Evolutionary conservation across 92 coral and sea anemone genomes (phyloP).

Genomic region (Pocillopora meandrina): DNA sequence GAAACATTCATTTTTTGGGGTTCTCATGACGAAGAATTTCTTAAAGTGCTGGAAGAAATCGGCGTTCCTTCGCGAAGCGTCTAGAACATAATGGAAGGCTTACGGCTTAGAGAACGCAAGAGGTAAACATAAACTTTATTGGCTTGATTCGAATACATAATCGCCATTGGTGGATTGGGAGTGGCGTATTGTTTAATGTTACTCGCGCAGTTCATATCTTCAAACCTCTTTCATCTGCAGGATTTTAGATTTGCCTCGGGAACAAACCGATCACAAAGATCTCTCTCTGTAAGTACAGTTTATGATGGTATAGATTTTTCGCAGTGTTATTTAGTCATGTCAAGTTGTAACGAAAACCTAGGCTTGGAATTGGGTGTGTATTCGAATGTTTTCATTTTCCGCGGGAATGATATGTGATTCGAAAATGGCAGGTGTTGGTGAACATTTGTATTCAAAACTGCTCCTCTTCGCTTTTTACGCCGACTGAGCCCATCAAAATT

Average conservation of each 20-base stretch:
- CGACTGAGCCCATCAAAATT: background rate
- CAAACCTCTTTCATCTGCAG: conserved; percentile 23
- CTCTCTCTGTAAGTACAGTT: conserved; percentile 18
- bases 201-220: conserved; percentile 15
- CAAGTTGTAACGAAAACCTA: background rate
- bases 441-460: background rate
- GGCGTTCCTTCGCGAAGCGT: background rate
- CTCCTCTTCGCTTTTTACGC: background rate
- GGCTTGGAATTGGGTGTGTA: conserved; percentile 22
- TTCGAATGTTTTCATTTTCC: conserved; percentile 10
- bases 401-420: conserved; percentile 5
- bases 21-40: background rate
- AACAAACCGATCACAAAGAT: background rate
- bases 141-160: conserved; percentile 37
- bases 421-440: conserved; percentile 21
- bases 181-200: conserved; percentile 40
- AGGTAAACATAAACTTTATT: conserved; percentile 57
- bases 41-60: conserved; percentile 2
- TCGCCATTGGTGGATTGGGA: conserved; percentile 49
- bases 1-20: background rate
- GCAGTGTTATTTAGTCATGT: background rate
- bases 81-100: conserved; percentile 47
- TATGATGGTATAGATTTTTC: background rate
- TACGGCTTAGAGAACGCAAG: conserved; percentile 65
- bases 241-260: conserved; percentile 44